Evolutionary conservation across 92 coral and sea anemone species (phyloP), one percentile per base, ranked within the genome.

Genomic region (Nematostella vectensis): DNA sequence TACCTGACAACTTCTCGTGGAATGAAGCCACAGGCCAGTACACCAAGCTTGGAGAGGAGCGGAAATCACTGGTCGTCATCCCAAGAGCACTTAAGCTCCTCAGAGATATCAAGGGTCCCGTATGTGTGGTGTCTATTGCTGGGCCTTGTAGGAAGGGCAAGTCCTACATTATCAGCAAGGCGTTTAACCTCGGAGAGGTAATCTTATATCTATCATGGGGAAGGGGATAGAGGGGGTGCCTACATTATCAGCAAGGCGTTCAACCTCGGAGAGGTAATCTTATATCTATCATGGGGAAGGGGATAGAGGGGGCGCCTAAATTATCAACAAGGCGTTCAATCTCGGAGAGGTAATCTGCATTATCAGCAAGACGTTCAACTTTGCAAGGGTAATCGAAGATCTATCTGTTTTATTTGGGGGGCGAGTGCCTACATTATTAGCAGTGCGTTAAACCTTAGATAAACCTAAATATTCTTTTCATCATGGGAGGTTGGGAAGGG

Each of bases 101-200:
- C 33, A 38, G 66, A 31, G 61, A 50, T n/a, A 55, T 79, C 38
- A 76, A 68, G 49, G 94, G 76, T 25, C 79, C 86, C 42, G 78
- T 87, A 3, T 83, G 88, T 44, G 88, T 81, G 38, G 81, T 86
- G 15, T 76, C 95, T 0, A 81, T 86, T n/a, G 83, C 89, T 25
- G 96, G 96, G n/a, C 80, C 88, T 53, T 79, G 79, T 15, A 57
- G 96, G n/a, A 77, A 59, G 15, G 96, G 96, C 20, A 87, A 87
- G 53, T 87, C 96, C 12, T 87, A 81, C 63, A 72, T 87, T 58
- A 48, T 86, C 24, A 71, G 88, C 26, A 70, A 79, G 31, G 66
- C 76, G 4, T 69, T 86, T 38, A 88, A 79, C 30, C 83, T 78
- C 48, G 76, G 68, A 0, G 80, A 76, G 58, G 95, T 63, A n/a